A percentile compares a stretch with the other conserved stretches of the same genome.
Evolutionary conservation across 2,888 invertebrate genomes (phyloP).

Genomic region (Clusia tigrina): DNA sequence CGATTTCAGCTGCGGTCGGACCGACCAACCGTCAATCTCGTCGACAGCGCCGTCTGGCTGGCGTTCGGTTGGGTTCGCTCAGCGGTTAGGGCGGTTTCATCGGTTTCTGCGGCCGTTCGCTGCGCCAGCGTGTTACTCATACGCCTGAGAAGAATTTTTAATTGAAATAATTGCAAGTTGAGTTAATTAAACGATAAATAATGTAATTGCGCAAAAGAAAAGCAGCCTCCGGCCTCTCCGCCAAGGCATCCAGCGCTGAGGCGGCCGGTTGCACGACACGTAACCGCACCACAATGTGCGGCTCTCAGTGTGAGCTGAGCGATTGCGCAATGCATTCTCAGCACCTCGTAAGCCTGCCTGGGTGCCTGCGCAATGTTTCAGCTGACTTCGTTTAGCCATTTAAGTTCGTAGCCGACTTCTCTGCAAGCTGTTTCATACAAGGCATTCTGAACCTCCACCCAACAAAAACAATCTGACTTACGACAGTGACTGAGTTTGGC

Average conservation of each 20-base stretch:
- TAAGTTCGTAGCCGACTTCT: no score
- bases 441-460: no score
- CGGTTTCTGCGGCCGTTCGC: background rate
- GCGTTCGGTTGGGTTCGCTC: background rate
- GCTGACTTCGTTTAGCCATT: no score
- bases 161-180: slow-evolving; percentile 65
- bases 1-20: background rate
- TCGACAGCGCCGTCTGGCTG: background rate
- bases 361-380: no score
- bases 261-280: background rate
- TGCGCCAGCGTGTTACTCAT: slow-evolving; percentile 52
- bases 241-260: background rate
- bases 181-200: slow-evolving; percentile 65
- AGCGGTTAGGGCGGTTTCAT: background rate
- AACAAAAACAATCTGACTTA: no score
- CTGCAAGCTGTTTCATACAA: no score
- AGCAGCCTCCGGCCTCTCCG: slow-evolving; percentile 42
- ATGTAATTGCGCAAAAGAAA: slow-evolving; percentile 61
- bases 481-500: no score
- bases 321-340: slow-evolving; percentile 40
- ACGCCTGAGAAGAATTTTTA: slow-evolving; percentile 61
- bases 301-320: background rate
- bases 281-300: background rate
- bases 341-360: no score
- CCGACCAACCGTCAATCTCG: background rate